These are phyloP conservation scores for Albula glossodonta DNA, from an alignment of 2,113 vertebrate species.

Conservation along the genomic window DNA sequence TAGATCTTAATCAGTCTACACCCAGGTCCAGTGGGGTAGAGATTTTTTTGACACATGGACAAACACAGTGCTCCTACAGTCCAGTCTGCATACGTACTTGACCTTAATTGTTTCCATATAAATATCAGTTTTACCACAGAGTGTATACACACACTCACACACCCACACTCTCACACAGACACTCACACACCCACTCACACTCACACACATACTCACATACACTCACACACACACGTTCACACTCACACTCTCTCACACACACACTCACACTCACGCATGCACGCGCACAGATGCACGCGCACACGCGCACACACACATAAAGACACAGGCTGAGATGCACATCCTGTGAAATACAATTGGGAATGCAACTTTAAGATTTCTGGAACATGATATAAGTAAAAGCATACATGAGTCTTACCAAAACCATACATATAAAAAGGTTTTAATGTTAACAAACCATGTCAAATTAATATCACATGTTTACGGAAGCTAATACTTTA, in stretches of 20 bases:
- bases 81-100: background rate
- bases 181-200: too few relatives aligned
- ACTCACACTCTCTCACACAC: background rate
- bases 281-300: too few relatives aligned
- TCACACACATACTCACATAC: too few relatives aligned
- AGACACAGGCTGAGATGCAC: background rate
- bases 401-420: conserved; percentile 23
- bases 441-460: background rate
- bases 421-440: conserved; percentile 39
- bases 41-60: background rate
- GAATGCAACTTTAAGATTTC: too few relatives aligned
- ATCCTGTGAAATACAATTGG: background rate
- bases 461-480: background rate
- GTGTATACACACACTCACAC: too few relatives aligned
- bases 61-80: background rate
- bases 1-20: too few relatives aligned
- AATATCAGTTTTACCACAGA: background rate
- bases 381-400: too few relatives aligned
- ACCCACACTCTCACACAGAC: too few relatives aligned
- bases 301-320: too few relatives aligned
- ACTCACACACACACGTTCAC: background rate
- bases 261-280: background rate
- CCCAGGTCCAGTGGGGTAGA: too few relatives aligned
- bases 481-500: too few relatives aligned
- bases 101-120: background rate